Conservation (phyloP, 2,113 vertebrate genomes). For the Limanda limanda region DNA sequence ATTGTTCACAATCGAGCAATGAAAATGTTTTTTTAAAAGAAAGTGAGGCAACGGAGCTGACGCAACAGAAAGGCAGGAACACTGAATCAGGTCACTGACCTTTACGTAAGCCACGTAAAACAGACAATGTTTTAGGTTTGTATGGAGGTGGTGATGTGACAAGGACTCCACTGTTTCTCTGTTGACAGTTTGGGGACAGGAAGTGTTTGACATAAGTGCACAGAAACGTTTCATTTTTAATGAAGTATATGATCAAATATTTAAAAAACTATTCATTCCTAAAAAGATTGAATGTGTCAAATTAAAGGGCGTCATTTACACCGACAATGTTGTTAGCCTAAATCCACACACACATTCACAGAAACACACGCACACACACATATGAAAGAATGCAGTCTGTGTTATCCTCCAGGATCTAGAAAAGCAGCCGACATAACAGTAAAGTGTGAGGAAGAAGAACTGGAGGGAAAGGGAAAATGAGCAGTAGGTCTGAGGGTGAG, state of each 20-base stretch:
- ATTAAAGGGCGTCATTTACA: no score
- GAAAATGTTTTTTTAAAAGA: conserved; percentile 24
- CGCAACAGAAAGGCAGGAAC: conserved; percentile 46
- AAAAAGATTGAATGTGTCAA: background rate
- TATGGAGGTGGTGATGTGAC: background rate
- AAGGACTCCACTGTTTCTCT: conserved; percentile 8
- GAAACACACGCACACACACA: no score
- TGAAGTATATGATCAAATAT: background rate
- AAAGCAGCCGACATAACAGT: background rate
- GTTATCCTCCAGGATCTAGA: background rate
- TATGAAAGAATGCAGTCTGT: no score
- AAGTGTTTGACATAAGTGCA: background rate
- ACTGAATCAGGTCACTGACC: conserved; percentile 31
- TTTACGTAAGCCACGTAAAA: conserved; percentile 33
- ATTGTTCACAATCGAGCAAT: conserved; percentile 62
- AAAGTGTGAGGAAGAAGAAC: background rate
- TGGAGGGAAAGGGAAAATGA: background rate
- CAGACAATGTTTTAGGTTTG: background rate
- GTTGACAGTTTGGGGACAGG: background rate
- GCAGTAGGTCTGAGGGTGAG: no score
- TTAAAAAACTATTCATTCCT: background rate
- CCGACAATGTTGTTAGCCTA: no score
- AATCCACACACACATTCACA: background rate
- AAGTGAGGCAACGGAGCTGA: conserved; percentile 13
- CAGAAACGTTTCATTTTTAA: background rate